phyloP scores from a whole-genome alignment of 1,140 invertebrate species.

The Drosophila ficusphila region DNA sequence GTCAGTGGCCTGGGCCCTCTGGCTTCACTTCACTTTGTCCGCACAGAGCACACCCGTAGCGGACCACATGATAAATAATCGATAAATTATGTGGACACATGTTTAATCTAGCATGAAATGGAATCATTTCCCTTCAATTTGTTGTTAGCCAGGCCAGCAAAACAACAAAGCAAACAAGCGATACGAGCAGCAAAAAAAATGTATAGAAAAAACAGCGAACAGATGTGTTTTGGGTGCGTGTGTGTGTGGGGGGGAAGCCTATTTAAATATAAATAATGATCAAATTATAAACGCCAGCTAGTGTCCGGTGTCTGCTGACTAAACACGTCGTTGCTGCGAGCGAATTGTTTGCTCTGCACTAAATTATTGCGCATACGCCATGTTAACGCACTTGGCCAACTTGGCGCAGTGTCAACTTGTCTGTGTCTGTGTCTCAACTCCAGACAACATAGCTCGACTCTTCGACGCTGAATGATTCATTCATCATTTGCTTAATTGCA shows the following conservation, averaged over 20 bases:
- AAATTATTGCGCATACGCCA: slow-evolving; percentile 67
- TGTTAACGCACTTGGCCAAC: slow-evolving; percentile 29
- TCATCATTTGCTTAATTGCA: slow-evolving; percentile 74
- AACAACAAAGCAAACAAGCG: slow-evolving; percentile 46
- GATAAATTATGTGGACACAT: slow-evolving; percentile 84
- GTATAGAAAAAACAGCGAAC: slow-evolving; percentile 46
- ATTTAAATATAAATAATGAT: slow-evolving; percentile 79
- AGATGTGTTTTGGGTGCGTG: slow-evolving; percentile 56
- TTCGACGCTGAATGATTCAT: slow-evolving; percentile 54
- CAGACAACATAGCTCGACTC: slow-evolving; percentile 2
- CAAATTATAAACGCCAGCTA: slow-evolving; percentile 66
- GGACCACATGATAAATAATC: slow-evolving; percentile 82
- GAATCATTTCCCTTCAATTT: slow-evolving; percentile 84
- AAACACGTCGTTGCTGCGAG: slow-evolving; percentile 5
- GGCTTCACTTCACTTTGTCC: slow-evolving; percentile 61
- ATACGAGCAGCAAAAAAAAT: not conserved
- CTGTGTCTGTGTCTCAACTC: no score
- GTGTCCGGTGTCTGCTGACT: slow-evolving; percentile 35
- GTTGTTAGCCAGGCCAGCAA: slow-evolving; percentile 67
- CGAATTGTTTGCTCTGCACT: slow-evolving; percentile 26
- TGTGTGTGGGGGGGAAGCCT: slow-evolving; percentile 26
- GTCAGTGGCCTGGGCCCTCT: slow-evolving; percentile 37
- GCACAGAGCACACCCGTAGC: slow-evolving; percentile 52
- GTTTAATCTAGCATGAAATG: slow-evolving; percentile 84
- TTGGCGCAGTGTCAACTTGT: slow-evolving; percentile 42